Conservation (phyloP, 2,888 invertebrate species). For the Lochmaea crataegi region DNA sequence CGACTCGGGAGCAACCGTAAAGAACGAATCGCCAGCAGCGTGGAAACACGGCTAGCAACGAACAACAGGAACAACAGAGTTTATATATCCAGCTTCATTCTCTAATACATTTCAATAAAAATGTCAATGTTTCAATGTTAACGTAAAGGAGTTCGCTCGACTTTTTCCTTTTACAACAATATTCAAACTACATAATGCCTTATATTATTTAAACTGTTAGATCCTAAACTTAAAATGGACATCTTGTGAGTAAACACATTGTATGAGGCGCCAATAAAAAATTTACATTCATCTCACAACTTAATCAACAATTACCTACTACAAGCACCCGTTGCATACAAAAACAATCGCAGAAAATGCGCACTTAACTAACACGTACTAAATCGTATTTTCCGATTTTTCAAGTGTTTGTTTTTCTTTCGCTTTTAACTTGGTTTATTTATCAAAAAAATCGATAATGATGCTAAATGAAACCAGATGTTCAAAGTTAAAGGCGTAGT, state of each 20-base stretch:
- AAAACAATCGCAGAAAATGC: constrained; percentile 8
- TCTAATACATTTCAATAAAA: no score
- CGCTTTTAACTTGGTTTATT: constrained; percentile 6
- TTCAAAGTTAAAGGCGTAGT: constrained; percentile 11
- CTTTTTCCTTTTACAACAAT: no score
- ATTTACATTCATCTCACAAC: constrained; percentile 13
- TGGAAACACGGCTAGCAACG: no score
- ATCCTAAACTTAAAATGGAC: neutral
- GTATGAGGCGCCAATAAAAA: constrained; percentile 17
- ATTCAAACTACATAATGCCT: neutral
- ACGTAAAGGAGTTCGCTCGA: no score
- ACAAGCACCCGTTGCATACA: constrained; percentile 4
- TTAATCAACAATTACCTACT: constrained; percentile 16
- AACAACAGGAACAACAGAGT: no score
- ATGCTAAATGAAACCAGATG: constrained; percentile 20
- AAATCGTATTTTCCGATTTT: constrained; percentile 19
- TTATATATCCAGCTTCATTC: no score
- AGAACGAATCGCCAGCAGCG: no score
- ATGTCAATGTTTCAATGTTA: no score
- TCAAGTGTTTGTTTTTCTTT: constrained; percentile 11
- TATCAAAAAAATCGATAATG: constrained; percentile 16
- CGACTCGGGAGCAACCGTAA: no score
- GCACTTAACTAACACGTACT: constrained; percentile 4
- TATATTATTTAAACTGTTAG: neutral
- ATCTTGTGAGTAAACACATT: constrained; percentile 4